A percentile compares a stretch with the other conserved stretches of the same genome.
These are phyloP conservation scores for Amphipoea lucens DNA, from an alignment of 2,888 invertebrate genomes.

Conservation along the genomic window DNA sequence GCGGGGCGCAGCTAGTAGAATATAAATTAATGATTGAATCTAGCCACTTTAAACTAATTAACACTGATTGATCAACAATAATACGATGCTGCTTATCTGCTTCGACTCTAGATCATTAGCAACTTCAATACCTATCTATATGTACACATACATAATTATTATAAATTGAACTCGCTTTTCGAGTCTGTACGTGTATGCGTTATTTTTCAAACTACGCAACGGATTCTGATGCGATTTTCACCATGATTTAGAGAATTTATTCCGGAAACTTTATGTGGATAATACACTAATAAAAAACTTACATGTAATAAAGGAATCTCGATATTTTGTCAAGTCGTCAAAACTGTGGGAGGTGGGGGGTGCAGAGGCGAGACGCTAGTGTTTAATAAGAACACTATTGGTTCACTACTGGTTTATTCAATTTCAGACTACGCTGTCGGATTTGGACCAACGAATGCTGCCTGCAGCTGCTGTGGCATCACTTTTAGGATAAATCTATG, in stretches of 20 bases:
- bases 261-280: neutral
- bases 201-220: neutral
- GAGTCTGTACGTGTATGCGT: neutral
- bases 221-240: neutral
- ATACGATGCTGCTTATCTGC: neutral
- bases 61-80: neutral
- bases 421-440: slow-evolving; percentile 69
- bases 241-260: too few species aligned
- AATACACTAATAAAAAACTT: neutral
- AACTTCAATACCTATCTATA: neutral
- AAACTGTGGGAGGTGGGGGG: too few species aligned
- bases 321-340: neutral
- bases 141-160: neutral
- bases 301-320: neutral
- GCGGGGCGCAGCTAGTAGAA: too few species aligned
- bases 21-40: neutral
- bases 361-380: neutral
- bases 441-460: slow-evolving; percentile 53
- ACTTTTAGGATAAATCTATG: slow-evolving; percentile 71
- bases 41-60: neutral
- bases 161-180: neutral
- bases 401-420: slow-evolving; percentile 45
- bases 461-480: slow-evolving; percentile 71
- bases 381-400: slow-evolving; percentile 4
- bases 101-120: neutral